Conservation (phyloP, 2,888 invertebrate genomes). For the Aleiodes leptofemur region DNA sequence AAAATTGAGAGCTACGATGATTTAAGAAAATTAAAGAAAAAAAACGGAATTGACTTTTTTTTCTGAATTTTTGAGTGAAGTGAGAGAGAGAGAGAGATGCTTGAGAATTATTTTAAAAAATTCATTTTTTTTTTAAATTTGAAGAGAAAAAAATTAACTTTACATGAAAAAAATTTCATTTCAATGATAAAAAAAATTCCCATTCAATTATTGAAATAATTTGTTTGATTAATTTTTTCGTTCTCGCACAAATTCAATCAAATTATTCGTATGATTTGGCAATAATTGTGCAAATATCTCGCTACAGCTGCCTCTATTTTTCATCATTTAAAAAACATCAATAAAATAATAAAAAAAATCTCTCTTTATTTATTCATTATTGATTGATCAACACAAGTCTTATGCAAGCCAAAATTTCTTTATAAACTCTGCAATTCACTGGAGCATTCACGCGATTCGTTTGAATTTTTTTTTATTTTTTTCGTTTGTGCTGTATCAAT, state of each 20-base stretch:
- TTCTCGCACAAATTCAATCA: constrained; percentile 32
- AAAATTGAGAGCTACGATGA: constrained; percentile 17
- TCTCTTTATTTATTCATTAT: too few species aligned
- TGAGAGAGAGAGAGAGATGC: constrained; percentile 36
- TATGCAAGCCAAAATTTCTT: too few species aligned
- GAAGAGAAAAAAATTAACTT: not conserved
- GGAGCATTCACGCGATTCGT: constrained; percentile 51
- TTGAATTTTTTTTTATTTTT: constrained; percentile 53
- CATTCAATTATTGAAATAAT: not conserved
- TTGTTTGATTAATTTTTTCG: constrained; percentile 20
- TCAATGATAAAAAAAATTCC: not conserved
- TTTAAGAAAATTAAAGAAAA: not conserved
- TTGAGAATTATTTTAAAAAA: constrained; percentile 10
- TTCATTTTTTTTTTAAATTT: not conserved
- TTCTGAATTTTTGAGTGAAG: not conserved
- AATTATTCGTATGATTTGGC: constrained; percentile 33
- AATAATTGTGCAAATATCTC: constrained; percentile 35
- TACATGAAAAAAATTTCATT: too few species aligned
- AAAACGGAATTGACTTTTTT: too few species aligned
- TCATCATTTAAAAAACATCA: too few species aligned
- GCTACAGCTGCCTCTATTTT: not conserved
- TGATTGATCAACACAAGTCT: too few species aligned
- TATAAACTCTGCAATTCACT: constrained; percentile 30
- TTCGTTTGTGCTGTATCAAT: constrained; percentile 51
- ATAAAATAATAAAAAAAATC: too few species aligned